These are phyloP conservation scores for Hyphantria cunea DNA, from an alignment of 1,140 invertebrate species.

Conservation along the genomic window DNA sequence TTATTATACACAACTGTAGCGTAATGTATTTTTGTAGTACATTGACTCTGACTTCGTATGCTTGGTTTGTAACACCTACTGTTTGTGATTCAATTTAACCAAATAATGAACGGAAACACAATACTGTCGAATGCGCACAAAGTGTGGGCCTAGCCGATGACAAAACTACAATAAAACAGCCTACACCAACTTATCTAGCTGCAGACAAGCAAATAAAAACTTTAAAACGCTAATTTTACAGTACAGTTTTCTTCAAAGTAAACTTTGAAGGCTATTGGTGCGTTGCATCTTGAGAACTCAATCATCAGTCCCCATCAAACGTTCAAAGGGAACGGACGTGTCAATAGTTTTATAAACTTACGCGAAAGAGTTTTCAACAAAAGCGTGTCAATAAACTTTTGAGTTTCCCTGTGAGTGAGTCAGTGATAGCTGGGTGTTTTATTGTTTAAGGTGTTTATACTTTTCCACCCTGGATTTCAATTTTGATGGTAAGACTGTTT, in stretches of 20 bases:
- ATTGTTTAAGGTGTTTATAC: slow-evolving; percentile 30
- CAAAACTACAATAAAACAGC: slow-evolving; percentile 30
- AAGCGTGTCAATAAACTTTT: slow-evolving; percentile 42
- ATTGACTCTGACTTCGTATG: too few species aligned
- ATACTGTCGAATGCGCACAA: too few species aligned
- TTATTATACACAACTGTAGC: too few species aligned
- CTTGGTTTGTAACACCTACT: too few species aligned
- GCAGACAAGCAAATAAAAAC: background rate
- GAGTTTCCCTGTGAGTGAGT: slow-evolving; percentile 39
- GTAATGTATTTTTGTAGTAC: too few species aligned
- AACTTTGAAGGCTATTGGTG: slow-evolving; percentile 29
- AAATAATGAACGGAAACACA: too few species aligned
- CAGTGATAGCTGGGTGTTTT: slow-evolving; percentile 30
- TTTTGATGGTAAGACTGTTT: slow-evolving; percentile 55
- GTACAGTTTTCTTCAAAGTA: slow-evolving; percentile 7
- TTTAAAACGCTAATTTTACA: background rate
- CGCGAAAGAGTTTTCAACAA: slow-evolving; percentile 22
- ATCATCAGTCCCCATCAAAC: slow-evolving; percentile 47
- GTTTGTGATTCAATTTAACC: too few species aligned
- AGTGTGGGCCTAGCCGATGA: too few species aligned
- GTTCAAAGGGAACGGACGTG: slow-evolving; percentile 38
- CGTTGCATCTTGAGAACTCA: slow-evolving; percentile 25
- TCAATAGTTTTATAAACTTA: slow-evolving; percentile 14
- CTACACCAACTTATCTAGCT: slow-evolving; percentile 5
- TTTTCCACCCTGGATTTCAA: slow-evolving; percentile 67